Base-by-base conservation (phyloP, 2,113 vertebrate species). In the Seriola aureovittata region DNA sequence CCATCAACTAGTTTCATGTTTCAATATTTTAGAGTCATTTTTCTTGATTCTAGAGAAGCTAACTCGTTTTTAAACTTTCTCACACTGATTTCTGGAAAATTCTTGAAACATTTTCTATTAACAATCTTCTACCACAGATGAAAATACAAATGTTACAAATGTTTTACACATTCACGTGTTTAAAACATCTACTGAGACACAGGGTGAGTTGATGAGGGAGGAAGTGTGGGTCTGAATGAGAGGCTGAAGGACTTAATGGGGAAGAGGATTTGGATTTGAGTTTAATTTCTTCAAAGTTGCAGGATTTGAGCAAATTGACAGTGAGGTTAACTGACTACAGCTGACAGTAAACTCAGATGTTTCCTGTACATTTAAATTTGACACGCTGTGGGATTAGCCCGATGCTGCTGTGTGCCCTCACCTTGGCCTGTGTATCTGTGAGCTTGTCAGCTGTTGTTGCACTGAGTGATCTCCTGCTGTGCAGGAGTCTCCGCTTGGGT, bases 391-490 rank as follows among this genome's bases (percentile, higher is more conserved):
- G 2, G 11, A 77, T 70, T 64, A 38, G 59, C n/a, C 6, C 7
- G 29, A 19, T 42, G 19, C 62, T 2, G 6, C 13, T 55, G 52
- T 32, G 68, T 73, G 52, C 62, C 14, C 42, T 78, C 57, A 34
- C 58, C 38, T 29, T 7, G 34, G 64, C 38, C 21, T 23, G 69
- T 57, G 3, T 50, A 77, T 78, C 71, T 85, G 71, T 32, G 50
- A 58, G 65, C 7, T 64, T 71, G 69, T 88, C 82, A 83, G 55
- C 32, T 55, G 76, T 60, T 7, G 19, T 29, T 75, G 58, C 55
- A 29, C 52, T 77, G 78, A 91, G 91, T 92, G 84, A 70, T 40
- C 21, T 80, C 85, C 68, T 73, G 68, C 82, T 88, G 89, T 76
- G 77, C 46, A 2, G 67, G 38, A 42, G 42, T 29, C 57, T 58